phyloP scores from a whole-genome alignment of 2,113 vertebrate genomes.

The Sakesphorus luctuosus region DNA sequence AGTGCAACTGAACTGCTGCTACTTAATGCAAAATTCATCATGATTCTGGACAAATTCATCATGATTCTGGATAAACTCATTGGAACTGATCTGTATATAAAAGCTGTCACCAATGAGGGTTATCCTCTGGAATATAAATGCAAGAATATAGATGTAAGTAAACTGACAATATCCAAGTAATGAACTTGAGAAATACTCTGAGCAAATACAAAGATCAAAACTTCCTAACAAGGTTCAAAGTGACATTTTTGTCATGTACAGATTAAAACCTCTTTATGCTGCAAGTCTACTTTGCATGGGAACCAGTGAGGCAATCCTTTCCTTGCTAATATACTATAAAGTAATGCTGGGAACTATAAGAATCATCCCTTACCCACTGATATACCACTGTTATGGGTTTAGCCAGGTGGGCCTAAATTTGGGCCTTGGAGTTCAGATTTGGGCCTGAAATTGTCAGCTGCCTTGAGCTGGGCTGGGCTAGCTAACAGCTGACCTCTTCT shows the following conservation, averaged over 20 bases:
- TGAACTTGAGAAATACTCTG: not conserved
- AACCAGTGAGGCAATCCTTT: not conserved
- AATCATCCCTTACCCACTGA: not conserved
- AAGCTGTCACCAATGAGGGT: not conserved
- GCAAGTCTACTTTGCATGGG: not conserved
- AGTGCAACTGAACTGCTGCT: not conserved
- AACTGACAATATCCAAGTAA: not conserved
- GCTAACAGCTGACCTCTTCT: too few species aligned
- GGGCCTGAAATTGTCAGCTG: too few species aligned
- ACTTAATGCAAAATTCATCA: not conserved
- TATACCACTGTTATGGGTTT: too few species aligned
- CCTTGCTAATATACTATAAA: not conserved
- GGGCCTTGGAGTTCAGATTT: too few species aligned
- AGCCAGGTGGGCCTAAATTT: too few species aligned
- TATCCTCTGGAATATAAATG: not conserved
- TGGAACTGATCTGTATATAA: not conserved
- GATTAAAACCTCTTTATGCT: not conserved
- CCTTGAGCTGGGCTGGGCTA: too few species aligned
- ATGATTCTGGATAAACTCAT: too few species aligned
- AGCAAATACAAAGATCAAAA: not conserved
- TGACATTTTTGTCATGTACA: not conserved
- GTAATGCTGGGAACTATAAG: not conserved
- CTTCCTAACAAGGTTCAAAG: not conserved
- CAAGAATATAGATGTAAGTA: not conserved
- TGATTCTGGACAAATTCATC: not conserved